These are phyloP conservation scores for Pagrus major DNA, from an alignment of 2,113 vertebrate species.

Conservation along the genomic window DNA sequence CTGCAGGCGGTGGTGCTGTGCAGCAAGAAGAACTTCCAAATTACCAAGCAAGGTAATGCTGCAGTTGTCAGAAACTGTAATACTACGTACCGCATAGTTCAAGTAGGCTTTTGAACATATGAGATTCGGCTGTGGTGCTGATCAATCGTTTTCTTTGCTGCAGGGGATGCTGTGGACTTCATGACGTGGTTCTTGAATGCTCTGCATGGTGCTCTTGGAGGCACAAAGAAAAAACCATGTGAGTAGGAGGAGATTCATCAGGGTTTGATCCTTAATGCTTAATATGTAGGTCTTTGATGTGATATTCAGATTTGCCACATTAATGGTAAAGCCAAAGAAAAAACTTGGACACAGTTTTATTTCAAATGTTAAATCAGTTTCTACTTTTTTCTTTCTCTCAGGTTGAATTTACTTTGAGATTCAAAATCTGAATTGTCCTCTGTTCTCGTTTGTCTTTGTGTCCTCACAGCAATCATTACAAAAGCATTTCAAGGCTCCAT, in stretches of 20 bases:
- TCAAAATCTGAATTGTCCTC: not conserved
- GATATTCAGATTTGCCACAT: not conserved
- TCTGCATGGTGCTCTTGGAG: slow-evolving; percentile 92
- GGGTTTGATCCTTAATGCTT: not conserved
- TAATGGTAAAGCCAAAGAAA: not conserved
- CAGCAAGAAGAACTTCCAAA: slow-evolving; percentile 99
- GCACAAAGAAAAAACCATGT: slow-evolving; percentile 95
- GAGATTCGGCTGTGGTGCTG: not conserved
- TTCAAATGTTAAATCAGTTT: not conserved
- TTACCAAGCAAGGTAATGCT: slow-evolving; percentile 93
- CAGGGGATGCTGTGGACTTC: slow-evolving; percentile 97
- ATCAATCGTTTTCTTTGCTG: slow-evolving; percentile 41
- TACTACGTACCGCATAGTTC: not conserved
- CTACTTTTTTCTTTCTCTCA: not conserved
- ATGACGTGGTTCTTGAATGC: slow-evolving; percentile 98
- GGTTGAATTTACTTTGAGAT: not conserved
- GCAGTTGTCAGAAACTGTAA: not conserved
- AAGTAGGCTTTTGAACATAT: not conserved
- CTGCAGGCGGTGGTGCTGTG: slow-evolving; percentile 97
- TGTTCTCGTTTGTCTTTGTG: slow-evolving; percentile 11
- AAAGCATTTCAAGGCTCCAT: slow-evolving; percentile 98
- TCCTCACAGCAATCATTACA: slow-evolving; percentile 89
- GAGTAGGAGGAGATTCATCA: slow-evolving; percentile 72
- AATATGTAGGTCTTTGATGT: not conserved
- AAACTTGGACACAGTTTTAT: no score